phyloP scores from a whole-genome alignment of 2,797 vertebrate species.

The Pitangus sulphuratus region DNA sequence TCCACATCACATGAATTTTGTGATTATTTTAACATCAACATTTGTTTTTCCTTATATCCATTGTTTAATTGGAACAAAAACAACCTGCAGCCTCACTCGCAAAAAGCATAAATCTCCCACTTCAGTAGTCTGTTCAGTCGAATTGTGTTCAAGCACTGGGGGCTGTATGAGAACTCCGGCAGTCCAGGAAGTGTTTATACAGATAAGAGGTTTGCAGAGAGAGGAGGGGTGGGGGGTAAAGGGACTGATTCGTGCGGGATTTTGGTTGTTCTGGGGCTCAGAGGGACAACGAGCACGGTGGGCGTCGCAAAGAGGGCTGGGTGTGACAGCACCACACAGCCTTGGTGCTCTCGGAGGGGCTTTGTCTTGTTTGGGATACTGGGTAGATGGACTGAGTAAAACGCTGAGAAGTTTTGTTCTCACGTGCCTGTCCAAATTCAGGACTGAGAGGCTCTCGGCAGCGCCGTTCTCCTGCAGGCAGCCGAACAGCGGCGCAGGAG shows the following conservation, averaged over 20 bases:
- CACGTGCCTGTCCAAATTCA: rapidly evolving
- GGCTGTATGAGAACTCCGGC: conserved; percentile 46
- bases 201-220: conserved; percentile 42
- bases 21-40: background rate
- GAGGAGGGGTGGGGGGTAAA: background rate
- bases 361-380: background rate
- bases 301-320: background rate
- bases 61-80: conserved; percentile 67
- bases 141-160: conserved; percentile 34
- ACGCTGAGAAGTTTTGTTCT: background rate
- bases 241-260: background rate
- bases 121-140: background rate
- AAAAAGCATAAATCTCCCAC: conserved; percentile 62
- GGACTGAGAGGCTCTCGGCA: background rate
- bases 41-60: conserved; percentile 53
- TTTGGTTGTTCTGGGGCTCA: background rate
- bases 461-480: background rate
- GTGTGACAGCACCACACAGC: background rate
- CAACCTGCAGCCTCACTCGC: background rate
- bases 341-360: background rate
- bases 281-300: rapidly evolving
- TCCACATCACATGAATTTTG: background rate
- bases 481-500: rapidly evolving
- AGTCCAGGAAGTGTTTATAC: conserved; percentile 54
- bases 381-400: background rate